Percentiles rank a stretch among this genome's conserved stretches.
Evolutionary conservation across 2,797 vertebrate species (phyloP).

Genomic region (Pangasius larnaudii): DNA sequence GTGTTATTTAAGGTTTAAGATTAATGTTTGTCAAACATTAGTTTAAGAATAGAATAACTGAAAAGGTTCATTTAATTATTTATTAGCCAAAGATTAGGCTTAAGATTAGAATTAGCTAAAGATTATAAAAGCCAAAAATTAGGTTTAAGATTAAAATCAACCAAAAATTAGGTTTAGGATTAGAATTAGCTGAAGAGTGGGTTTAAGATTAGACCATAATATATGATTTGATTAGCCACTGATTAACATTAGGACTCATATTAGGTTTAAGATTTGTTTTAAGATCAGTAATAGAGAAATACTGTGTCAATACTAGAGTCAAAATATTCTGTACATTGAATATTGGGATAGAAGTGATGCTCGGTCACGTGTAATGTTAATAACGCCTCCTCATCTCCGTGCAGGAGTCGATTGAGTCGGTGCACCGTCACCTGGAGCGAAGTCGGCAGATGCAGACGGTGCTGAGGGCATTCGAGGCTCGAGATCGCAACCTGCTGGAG

Average conservation of each 20-base stretch:
- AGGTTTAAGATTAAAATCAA: too few species aligned
- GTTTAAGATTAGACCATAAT: neutral
- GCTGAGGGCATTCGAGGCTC: slow-evolving; percentile 87
- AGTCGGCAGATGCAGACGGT: slow-evolving; percentile 87
- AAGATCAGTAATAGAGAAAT: neutral
- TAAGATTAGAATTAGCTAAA: too few species aligned
- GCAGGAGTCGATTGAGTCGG: slow-evolving; percentile 87
- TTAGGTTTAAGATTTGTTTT: neutral
- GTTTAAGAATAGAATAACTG: too few species aligned
- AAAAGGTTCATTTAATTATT: too few species aligned
- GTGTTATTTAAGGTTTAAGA: too few species aligned
- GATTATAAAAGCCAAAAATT: too few species aligned
- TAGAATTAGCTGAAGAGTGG: neutral
- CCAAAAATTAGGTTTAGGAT: neutral
- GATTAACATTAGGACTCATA: neutral
- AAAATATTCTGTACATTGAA: neutral
- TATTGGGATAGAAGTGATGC: neutral
- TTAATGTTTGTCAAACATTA: too few species aligned
- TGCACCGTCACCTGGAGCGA: slow-evolving; percentile 82
- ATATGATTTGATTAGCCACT: neutral
- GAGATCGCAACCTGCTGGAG: slow-evolving; percentile 88
- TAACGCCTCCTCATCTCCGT: neutral
- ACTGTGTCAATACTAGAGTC: neutral
- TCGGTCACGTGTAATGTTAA: neutral
- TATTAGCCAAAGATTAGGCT: too few species aligned